Evolutionary conservation across 2,797 vertebrate species (phyloP).

Genomic region (Tenualosa ilisha): DNA sequence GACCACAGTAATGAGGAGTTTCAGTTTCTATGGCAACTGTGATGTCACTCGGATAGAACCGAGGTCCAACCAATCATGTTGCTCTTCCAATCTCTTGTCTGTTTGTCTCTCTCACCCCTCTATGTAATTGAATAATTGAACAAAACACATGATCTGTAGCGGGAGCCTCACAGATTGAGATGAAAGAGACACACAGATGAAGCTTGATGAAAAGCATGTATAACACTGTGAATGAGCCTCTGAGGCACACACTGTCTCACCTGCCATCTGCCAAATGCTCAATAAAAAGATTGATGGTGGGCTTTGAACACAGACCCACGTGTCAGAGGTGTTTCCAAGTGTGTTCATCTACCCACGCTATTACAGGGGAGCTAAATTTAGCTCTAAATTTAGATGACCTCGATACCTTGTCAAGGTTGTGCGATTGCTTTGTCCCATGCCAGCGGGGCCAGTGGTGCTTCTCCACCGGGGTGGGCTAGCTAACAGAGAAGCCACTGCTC

Average conservation of each 20-base stretch:
- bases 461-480: neutral
- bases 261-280: neutral
- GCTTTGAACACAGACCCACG: neutral
- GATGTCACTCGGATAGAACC: conserved; percentile 48
- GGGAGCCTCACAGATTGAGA: neutral
- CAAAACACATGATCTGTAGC: conserved; percentile 30
- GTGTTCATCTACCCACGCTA: neutral
- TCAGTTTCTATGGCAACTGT: conserved; percentile 51
- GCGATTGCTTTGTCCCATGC: neutral
- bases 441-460: neutral
- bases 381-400: conserved; percentile 7
- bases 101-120: conserved; percentile 19
- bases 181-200: neutral
- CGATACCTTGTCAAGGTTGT: conserved; percentile 1
- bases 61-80: neutral
- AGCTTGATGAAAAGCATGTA: neutral
- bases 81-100: neutral
- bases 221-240: no score
- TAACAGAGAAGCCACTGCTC: neutral
- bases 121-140: conserved; percentile 47
- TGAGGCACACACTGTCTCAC: neutral
- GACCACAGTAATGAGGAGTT: conserved; percentile 32
- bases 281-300: neutral
- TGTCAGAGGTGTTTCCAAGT: neutral
- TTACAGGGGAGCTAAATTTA: neutral